Base-by-base conservation (phyloP, 1,140 invertebrate genomes). In the Euborellia annulipes region DNA sequence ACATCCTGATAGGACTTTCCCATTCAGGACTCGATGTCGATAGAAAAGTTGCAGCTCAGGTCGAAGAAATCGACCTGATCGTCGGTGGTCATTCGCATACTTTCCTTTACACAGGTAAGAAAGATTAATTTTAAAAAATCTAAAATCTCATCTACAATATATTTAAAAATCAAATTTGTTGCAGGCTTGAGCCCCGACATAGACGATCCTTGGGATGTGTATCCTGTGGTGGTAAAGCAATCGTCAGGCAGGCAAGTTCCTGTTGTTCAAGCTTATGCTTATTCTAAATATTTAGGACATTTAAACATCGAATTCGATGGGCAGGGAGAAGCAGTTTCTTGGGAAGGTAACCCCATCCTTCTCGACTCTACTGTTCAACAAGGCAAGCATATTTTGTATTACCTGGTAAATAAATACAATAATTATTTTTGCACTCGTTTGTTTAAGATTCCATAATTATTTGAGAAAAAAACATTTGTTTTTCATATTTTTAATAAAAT, bases 11-110 rank as follows among this genome's bases (percentile, higher is more conserved):
- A 36, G 83, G 81, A 2, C 61, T 88, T 32, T 85, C 83, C 4
- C 85, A 89, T 54, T 78, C 79, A 44, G 85, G 85, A 2, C 68
- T 76, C 36, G 65, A 70, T 9, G 71, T 78, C 17, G 85, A 89
- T 56, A 62, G 76, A 54, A 55, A 64, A 44, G 79, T 92, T 45
- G 87, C 85, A 0, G 52, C 52, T 13, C 63, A 70, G 21, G 66
- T 71, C 27, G 63, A 71, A 21, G 64, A 78, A 36, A 73, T 91
- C 27, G 78, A 82, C 47, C 72, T 84, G 1, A 84, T 93, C 48
- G 82, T 93, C 18, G 88, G 88, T 11, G 83, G 79, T n/a, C 88
- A 93, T 56, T 82, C 82, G 3, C 85, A 92, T 55, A 82, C 82
- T 0, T 75, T 89, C 49, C 65, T 88, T 0, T 86, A 71, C 56